A percentile compares a stretch with the other conserved stretches of the same genome.
These are phyloP conservation scores for Brachionus manjavacas DNA, from an alignment of 1,140 invertebrate genomes.

Conservation along the genomic window DNA sequence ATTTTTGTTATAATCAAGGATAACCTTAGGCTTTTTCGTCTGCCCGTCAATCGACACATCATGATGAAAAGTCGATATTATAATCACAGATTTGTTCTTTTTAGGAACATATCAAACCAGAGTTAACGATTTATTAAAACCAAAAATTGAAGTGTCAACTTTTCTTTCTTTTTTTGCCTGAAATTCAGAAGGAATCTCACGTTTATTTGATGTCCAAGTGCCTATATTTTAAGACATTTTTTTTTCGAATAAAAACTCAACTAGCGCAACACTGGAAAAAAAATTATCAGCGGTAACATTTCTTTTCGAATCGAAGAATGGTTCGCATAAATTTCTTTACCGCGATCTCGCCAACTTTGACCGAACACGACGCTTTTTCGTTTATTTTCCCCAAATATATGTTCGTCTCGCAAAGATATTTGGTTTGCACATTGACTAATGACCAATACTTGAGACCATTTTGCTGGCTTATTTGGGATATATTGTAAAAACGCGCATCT, in stretches of 20 bases:
- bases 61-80: neutral
- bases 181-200: neutral
- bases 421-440: slow-evolving; percentile 39
- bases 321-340: neutral
- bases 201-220: neutral
- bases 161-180: neutral
- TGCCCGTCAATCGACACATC: neutral
- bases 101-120: neutral
- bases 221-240: neutral
- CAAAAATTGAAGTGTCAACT: neutral
- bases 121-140: neutral
- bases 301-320: neutral
- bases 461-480: slow-evolving; percentile 58
- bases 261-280: neutral
- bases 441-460: slow-evolving; percentile 58
- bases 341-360: neutral
- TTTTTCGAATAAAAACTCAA: neutral
- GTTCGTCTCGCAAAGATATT: neutral
- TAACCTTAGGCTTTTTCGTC: neutral
- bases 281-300: neutral
- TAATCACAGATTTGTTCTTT: neutral
- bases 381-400: neutral
- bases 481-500: slow-evolving; percentile 49
- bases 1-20: neutral
- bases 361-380: no score